Evolutionary conservation across 2,797 vertebrate genomes (phyloP).

Genomic region (Danio choprae): DNA sequence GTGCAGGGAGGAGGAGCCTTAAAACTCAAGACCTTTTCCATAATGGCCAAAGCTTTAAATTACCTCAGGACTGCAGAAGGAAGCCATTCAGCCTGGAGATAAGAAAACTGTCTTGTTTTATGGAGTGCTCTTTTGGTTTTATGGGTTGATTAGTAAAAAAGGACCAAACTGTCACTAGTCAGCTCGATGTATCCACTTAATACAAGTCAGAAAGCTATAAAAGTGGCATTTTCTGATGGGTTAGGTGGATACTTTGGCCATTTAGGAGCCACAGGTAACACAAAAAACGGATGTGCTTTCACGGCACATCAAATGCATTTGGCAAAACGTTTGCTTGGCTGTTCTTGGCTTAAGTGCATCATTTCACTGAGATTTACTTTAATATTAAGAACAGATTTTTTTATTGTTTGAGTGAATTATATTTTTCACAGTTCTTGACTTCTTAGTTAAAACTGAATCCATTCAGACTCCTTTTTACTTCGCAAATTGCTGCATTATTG

Average conservation of each 20-base stretch:
- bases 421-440: too few species aligned
- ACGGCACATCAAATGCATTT: constrained; percentile 1
- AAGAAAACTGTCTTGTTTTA: constrained; percentile 38
- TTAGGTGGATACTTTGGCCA: background rate
- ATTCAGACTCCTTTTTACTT: too few species aligned
- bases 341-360: background rate
- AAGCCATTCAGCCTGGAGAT: constrained; percentile 38
- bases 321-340: background rate
- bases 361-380: background rate
- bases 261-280: constrained; percentile 3
- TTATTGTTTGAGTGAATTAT: too few species aligned
- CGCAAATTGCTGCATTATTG: too few species aligned
- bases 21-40: constrained; percentile 46
- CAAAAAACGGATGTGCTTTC: background rate
- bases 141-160: constrained; percentile 34
- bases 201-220: constrained; percentile 1
- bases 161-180: constrained; percentile 12
- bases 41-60: constrained; percentile 51
- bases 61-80: constrained; percentile 35
- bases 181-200: constrained; percentile 13
- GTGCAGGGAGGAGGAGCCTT: constrained; percentile 35
- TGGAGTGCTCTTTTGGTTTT: constrained; percentile 37
- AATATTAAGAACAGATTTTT: too few species aligned
- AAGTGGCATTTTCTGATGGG: background rate
- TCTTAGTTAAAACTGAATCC: too few species aligned